Evolutionary conservation across 2,113 vertebrate species (phyloP).

Genomic region (Prunella himalayana): DNA sequence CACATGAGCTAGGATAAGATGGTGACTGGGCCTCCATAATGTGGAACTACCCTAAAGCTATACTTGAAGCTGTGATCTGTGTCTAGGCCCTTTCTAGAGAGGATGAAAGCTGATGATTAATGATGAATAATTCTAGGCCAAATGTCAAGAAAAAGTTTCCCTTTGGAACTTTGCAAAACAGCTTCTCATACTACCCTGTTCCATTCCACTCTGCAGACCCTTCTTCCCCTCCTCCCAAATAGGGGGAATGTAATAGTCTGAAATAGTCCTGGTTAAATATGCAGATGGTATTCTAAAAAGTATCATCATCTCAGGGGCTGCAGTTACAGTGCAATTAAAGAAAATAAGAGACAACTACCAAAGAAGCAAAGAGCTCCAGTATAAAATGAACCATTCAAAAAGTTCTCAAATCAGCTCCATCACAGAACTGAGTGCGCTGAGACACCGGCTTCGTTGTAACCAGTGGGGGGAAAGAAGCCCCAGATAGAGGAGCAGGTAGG

Average conservation of each 20-base stretch:
- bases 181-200: not conserved
- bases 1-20: not conserved
- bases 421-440: not conserved
- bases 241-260: not conserved
- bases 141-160: not conserved
- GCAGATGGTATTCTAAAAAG: not conserved
- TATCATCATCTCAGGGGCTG: not conserved
- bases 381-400: not conserved
- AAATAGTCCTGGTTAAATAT: not conserved
- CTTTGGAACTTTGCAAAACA: not conserved
- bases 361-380: not conserved
- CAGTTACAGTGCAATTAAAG: not conserved
- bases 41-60: not conserved
- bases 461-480: fast-evolving
- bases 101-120: not conserved
- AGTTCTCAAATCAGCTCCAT: not conserved
- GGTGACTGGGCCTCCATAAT: fast-evolving
- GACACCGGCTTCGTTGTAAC: not conserved
- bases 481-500: fast-evolving
- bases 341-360: not conserved
- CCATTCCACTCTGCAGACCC: not conserved
- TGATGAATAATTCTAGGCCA: not conserved
- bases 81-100: not conserved
- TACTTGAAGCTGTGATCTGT: not conserved
- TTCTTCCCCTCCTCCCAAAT: not conserved